phyloP scores from a whole-genome alignment of 2,797 vertebrate genomes.

The Capromys pilorides region DNA sequence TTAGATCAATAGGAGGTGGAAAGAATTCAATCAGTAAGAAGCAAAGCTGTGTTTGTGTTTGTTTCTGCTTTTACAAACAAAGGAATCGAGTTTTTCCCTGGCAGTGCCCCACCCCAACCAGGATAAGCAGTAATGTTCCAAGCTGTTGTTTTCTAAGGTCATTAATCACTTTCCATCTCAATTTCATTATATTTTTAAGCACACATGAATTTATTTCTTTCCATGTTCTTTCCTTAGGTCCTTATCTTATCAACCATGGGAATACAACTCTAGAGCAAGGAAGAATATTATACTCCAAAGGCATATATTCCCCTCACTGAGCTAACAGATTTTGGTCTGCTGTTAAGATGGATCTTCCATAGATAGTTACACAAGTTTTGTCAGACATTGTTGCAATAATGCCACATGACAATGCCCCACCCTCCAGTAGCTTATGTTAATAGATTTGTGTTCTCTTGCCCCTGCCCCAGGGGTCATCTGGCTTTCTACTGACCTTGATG shows the following conservation, averaged over 20 bases:
- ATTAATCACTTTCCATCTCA: not conserved
- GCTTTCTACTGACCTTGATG: not conserved
- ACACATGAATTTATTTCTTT: not conserved
- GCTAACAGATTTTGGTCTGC: not conserved
- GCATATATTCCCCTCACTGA: not conserved
- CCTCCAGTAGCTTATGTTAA: not conserved
- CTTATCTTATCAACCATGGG: not conserved
- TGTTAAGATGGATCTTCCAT: not conserved
- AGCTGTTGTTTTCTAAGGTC: not conserved
- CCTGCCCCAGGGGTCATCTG: not conserved
- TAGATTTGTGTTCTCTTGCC: not conserved
- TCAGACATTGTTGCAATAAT: not conserved
- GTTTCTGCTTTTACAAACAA: not conserved
- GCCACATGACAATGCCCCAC: not conserved
- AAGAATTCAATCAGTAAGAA: slow-evolving; percentile 28
- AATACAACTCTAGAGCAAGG: not conserved
- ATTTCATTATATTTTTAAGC: not conserved
- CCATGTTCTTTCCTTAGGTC: not conserved
- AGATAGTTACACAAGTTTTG: not conserved
- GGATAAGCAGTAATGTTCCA: not conserved
- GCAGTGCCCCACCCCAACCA: not conserved
- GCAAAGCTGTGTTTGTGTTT: not conserved
- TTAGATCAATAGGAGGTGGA: not conserved
- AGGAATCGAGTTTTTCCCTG: not conserved
- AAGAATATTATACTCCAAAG: slow-evolving; percentile 17